phyloP scores from a whole-genome alignment of 2,113 vertebrate genomes.

The Synchiropus splendidus region DNA sequence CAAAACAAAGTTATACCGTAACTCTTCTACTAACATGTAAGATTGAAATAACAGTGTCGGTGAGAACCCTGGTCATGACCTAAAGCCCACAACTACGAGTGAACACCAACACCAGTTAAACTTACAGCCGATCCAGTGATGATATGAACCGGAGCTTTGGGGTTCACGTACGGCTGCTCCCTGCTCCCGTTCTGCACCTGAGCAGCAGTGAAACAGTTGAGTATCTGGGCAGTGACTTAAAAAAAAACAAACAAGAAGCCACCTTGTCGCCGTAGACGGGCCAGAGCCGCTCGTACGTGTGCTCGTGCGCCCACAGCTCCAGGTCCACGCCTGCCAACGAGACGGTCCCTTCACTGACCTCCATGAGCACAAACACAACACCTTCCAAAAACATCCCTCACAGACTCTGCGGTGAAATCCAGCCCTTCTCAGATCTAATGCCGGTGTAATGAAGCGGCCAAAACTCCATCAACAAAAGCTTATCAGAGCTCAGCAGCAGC shows the following conservation, averaged over 20 bases:
- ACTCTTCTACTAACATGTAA: too few species aligned
- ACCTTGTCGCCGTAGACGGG: constrained; percentile 79
- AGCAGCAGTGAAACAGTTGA: constrained; percentile 10
- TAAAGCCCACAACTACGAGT: too few species aligned
- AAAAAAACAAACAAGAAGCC: constrained; percentile 14
- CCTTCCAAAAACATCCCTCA: constrained; percentile 8
- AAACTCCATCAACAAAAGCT: too few species aligned
- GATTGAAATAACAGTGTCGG: too few species aligned
- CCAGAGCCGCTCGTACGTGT: constrained; percentile 82
- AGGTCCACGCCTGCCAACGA: constrained; percentile 72
- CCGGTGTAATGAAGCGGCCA: constrained; percentile 16
- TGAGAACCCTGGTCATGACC: not conserved
- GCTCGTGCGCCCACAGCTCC: constrained; percentile 82
- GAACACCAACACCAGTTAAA: too few species aligned
- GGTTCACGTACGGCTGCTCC: constrained; percentile 73
- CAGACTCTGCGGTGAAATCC: not conserved
- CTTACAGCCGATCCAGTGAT: constrained; percentile 85
- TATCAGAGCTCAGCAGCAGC: constrained; percentile 2
- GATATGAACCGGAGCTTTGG: constrained; percentile 76
- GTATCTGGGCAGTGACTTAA: not conserved
- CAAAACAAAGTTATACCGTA: too few species aligned
- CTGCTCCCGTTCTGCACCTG: constrained; percentile 78
- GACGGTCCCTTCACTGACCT: constrained; percentile 1
- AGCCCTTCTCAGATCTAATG: constrained; percentile 10
- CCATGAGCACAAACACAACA: constrained; percentile 5